Conservation (phyloP, 2,797 vertebrate species). For the Platyrinchus mystaceus region DNA sequence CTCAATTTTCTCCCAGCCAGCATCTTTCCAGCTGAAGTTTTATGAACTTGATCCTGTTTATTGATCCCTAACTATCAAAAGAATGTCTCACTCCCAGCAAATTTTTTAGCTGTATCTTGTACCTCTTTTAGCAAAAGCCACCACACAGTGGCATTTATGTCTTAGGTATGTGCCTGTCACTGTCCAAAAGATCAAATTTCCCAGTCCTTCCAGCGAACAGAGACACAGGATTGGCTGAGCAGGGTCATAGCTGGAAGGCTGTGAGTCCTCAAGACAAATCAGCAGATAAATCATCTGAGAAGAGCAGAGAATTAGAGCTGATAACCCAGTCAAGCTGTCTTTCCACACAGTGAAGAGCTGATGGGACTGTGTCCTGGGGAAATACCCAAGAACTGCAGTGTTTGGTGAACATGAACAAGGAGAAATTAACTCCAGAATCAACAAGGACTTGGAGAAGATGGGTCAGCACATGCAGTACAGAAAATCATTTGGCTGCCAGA, state of each 20-base stretch:
- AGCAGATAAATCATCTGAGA: background rate
- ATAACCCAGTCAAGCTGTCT: background rate
- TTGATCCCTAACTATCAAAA: background rate
- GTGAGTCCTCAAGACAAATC: background rate
- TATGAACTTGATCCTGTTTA: background rate
- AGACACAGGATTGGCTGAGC: background rate
- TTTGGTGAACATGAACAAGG: background rate
- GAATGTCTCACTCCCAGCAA: background rate
- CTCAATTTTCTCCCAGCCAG: background rate
- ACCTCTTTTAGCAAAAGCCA: background rate
- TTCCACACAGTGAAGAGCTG: background rate
- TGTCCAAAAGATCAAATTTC: background rate
- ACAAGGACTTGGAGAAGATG: background rate
- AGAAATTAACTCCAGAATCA: background rate
- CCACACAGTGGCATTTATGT: background rate
- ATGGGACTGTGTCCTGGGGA: background rate
- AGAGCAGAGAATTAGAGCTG: background rate
- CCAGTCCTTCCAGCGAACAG: background rate
- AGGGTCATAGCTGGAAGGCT: background rate
- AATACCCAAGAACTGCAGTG: background rate
- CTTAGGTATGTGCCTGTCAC: background rate
- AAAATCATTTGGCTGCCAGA: background rate
- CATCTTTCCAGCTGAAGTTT: background rate
- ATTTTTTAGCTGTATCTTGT: background rate
- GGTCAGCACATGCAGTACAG: background rate